These are phyloP conservation scores for Branchinecta lynchi DNA, from an alignment of 1,140 invertebrate genomes.

Conservation along the genomic window DNA sequence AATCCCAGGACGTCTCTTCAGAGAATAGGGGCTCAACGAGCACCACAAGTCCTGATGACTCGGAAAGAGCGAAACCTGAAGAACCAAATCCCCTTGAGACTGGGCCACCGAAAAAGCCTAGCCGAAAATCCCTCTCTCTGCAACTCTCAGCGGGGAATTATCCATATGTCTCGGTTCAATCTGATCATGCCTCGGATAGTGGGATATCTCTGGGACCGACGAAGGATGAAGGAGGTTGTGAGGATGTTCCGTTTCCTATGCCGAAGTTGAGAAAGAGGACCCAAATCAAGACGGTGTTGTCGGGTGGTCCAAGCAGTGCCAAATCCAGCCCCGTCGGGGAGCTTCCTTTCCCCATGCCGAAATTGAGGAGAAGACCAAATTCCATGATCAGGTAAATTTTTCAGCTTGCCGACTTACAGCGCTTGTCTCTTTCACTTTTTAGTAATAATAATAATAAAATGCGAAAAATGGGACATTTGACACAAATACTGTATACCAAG, in stretches of 20 bases:
- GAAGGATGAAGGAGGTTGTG: background rate
- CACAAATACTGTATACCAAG: too few relatives aligned
- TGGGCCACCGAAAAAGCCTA: background rate
- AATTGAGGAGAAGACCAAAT: conserved; percentile 4
- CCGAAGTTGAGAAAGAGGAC: background rate
- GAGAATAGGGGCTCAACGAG: background rate
- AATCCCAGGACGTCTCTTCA: conserved; percentile 3
- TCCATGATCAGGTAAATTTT: background rate
- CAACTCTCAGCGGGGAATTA: background rate
- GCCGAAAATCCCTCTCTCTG: background rate
- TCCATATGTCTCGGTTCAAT: background rate
- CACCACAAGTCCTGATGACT: background rate
- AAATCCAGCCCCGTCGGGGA: background rate
- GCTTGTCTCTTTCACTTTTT: too few relatives aligned
- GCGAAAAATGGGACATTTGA: too few relatives aligned
- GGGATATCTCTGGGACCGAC: background rate
- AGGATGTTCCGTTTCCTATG: background rate
- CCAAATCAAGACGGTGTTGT: background rate
- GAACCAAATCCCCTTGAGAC: background rate
- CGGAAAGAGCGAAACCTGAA: background rate
- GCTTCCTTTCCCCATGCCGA: background rate
- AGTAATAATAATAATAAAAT: too few relatives aligned
- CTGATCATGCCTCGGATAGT: conserved; percentile 3
- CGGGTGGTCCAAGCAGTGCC: background rate
- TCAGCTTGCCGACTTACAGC: background rate